Evolutionary conservation across 2,888 invertebrate species (phyloP).

Genomic region (Spisula subtruncata): DNA sequence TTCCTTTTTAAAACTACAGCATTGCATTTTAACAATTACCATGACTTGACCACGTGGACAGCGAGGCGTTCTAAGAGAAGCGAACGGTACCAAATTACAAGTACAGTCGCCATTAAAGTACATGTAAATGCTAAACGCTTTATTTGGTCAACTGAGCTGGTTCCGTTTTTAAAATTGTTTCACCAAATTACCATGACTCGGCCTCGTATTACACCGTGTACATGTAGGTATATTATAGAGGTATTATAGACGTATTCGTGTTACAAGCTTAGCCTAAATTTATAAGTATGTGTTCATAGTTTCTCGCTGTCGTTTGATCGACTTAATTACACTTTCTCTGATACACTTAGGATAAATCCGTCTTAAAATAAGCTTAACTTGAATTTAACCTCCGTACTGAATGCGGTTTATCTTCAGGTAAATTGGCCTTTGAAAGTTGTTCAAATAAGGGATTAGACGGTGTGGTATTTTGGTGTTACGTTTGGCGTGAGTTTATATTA

Average conservation of each 20-base stretch:
- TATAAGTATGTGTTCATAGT: background rate
- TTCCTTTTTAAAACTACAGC: too few relatives aligned
- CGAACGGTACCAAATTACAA: background rate
- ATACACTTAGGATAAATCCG: constrained; percentile 37
- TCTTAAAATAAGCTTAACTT: constrained; percentile 42
- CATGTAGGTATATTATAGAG: background rate
- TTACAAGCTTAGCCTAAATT: background rate
- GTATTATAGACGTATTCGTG: background rate
- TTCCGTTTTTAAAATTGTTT: background rate
- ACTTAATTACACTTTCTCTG: constrained; percentile 42
- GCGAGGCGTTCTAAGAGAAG: too few relatives aligned
- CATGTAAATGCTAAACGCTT: too few relatives aligned
- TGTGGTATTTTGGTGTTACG: background rate
- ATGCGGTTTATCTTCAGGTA: constrained; percentile 41
- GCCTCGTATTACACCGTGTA: background rate
- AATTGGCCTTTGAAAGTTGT: constrained; percentile 33
- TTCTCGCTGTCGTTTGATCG: constrained; percentile 19
- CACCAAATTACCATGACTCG: background rate
- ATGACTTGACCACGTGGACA: too few relatives aligned
- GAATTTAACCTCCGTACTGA: constrained; percentile 33
- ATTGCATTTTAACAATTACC: too few relatives aligned
- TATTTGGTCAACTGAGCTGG: too few relatives aligned
- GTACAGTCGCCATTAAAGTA: background rate
- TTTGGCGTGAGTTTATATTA: background rate
- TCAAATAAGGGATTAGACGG: constrained; percentile 30